These are phyloP conservation scores for Rhamnusium bicolor DNA, from an alignment of 2,888 invertebrate species.

Conservation along the genomic window DNA sequence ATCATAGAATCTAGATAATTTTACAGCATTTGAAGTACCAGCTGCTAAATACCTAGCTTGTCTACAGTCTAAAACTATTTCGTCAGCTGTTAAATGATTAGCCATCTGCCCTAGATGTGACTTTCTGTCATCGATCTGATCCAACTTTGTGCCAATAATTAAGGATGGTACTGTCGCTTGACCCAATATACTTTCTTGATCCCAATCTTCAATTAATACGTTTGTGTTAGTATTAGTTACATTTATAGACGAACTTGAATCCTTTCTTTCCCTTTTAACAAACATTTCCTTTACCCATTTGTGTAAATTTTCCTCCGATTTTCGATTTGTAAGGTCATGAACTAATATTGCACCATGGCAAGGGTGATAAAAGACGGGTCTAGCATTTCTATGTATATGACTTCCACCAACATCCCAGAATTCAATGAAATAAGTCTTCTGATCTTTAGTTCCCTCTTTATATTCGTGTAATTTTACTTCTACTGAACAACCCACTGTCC, in stretches of 20 bases:
- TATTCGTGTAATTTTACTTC: slow-evolving; percentile 97
- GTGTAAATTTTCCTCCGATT: slow-evolving; percentile 93
- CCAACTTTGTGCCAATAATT: slow-evolving; percentile 90
- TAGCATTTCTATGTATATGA: slow-evolving; percentile 92
- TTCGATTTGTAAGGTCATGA: slow-evolving; percentile 96
- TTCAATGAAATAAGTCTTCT: slow-evolving; percentile 93
- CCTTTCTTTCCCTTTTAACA: slow-evolving; percentile 44
- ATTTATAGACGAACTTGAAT: slow-evolving; percentile 31
- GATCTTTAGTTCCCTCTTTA: slow-evolving; percentile 93
- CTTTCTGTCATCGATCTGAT: slow-evolving; percentile 85
- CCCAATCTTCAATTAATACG: slow-evolving; percentile 79
- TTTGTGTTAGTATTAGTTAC: slow-evolving; percentile 19
- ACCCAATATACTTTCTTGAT: slow-evolving; percentile 89
- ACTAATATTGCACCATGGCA: slow-evolving; percentile 96
- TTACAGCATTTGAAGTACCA: slow-evolving; percentile 94
- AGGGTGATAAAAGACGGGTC: slow-evolving; percentile 94
- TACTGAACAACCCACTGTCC: slow-evolving; percentile 97
- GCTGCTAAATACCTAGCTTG: slow-evolving; percentile 89
- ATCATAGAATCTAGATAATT: slow-evolving; percentile 95
- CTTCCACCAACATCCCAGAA: slow-evolving; percentile 98
- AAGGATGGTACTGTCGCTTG: slow-evolving; percentile 91
- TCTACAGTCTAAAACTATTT: slow-evolving; percentile 87
- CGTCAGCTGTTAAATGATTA: slow-evolving; percentile 94
- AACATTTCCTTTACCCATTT: slow-evolving; percentile 89
- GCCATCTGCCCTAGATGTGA: slow-evolving; percentile 77